phyloP scores from a whole-genome alignment of 2,797 vertebrate species.

The Microctenopoma steveboyesi region DNA sequence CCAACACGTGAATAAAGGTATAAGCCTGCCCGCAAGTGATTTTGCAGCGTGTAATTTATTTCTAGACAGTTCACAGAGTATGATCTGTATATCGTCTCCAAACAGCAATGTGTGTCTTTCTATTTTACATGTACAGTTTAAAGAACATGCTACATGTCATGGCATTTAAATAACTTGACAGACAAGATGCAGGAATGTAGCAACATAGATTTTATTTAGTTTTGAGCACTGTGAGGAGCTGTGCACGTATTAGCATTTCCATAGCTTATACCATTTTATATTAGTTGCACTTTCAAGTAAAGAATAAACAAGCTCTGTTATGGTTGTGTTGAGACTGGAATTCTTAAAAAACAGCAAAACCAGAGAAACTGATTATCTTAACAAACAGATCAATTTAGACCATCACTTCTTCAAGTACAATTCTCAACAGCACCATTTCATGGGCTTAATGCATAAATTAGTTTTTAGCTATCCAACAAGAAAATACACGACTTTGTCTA shows the following conservation, averaged over 20 bases:
- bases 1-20: slow-evolving; percentile 26
- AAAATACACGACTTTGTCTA: slow-evolving; percentile 75
- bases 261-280: slow-evolving; percentile 75
- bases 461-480: slow-evolving; percentile 55
- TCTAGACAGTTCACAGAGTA: slow-evolving; percentile 44
- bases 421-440: slow-evolving; percentile 69
- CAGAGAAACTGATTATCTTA: slow-evolving; percentile 47
- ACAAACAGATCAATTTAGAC: slow-evolving; percentile 54
- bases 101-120: slow-evolving; percentile 37
- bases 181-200: slow-evolving; percentile 36
- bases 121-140: slow-evolving; percentile 16
- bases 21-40: slow-evolving; percentile 43
- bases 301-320: slow-evolving; percentile 67
- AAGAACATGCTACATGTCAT: slow-evolving; percentile 7
- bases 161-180: slow-evolving; percentile 24
- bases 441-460: slow-evolving; percentile 68
- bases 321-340: slow-evolving; percentile 43
- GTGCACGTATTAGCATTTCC: slow-evolving; percentile 62
- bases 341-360: slow-evolving; percentile 46
- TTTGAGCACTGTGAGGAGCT: slow-evolving; percentile 69
- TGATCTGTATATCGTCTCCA: slow-evolving; percentile 46
- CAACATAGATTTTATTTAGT: slow-evolving; percentile 77
- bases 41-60: slow-evolving; percentile 82
- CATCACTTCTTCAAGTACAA: slow-evolving; percentile 64
- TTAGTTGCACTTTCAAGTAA: slow-evolving; percentile 76